These are phyloP conservation scores for Alitta virens DNA, from an alignment of 2,888 invertebrate species.

Conservation along the genomic window DNA sequence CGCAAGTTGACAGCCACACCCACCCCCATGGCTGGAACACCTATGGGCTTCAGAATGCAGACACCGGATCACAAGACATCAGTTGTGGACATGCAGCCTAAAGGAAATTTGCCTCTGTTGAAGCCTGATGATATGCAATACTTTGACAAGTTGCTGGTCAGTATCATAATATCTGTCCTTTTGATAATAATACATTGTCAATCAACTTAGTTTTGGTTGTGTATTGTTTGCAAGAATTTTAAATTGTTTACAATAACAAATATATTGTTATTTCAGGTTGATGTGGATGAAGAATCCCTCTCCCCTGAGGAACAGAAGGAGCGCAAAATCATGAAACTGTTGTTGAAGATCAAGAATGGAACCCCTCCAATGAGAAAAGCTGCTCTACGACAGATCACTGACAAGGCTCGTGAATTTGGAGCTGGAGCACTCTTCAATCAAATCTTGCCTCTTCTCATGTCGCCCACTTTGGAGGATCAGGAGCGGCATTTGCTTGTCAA, in stretches of 20 bases:
- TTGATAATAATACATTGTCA: too few relatives aligned
- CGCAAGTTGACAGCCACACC: slow-evolving; percentile 97
- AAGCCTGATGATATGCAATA: slow-evolving; percentile 99
- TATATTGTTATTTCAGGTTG: slow-evolving; percentile 67
- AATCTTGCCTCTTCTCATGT: slow-evolving; percentile 98
- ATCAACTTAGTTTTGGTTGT: too few relatives aligned
- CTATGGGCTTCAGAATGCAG: slow-evolving; percentile 56
- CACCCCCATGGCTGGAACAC: slow-evolving; percentile 74
- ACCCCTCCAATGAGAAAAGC: slow-evolving; percentile 97
- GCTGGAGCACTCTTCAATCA: slow-evolving; percentile 99
- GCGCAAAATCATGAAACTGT: slow-evolving; percentile 96
- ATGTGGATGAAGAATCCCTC: slow-evolving; percentile 94
- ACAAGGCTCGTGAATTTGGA: slow-evolving; percentile 97
- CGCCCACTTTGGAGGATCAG: slow-evolving; percentile 98
- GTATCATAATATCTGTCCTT: too few relatives aligned
- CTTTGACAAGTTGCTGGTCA: slow-evolving; percentile 89
- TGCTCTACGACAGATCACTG: slow-evolving; percentile 94
- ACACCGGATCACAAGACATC: slow-evolving; percentile 60
- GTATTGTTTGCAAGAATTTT: too few relatives aligned
- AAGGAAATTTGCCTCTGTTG: slow-evolving; percentile 93
- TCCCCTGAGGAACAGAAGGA: slow-evolving; percentile 97
- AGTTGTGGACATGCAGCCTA: slow-evolving; percentile 96
- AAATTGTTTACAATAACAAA: too few relatives aligned
- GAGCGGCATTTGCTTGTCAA: slow-evolving; percentile 97
- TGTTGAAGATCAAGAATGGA: slow-evolving; percentile 98